Base-by-base conservation (phyloP, 2,888 invertebrate genomes). In the Mythimna lalbum region DNA sequence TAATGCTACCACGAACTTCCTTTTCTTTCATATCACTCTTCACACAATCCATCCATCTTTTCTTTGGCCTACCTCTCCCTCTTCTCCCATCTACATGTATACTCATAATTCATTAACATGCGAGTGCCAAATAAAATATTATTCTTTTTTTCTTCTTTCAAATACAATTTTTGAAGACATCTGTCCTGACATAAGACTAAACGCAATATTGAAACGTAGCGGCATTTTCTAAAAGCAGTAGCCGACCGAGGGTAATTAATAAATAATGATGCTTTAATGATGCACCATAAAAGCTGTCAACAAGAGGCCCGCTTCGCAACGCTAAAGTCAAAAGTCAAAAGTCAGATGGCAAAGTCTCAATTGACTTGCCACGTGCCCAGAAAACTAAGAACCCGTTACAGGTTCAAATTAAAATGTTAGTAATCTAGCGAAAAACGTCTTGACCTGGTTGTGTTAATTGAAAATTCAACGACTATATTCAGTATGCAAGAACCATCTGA, bases 361-460 rank as follows among this genome's bases (percentile, higher is more conserved):
- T 79, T 56, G 52, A 76, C 43, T 56, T 50, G 56, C 43, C 66
- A 69, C 69, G 80, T 80, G 76, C 43, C 21, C 31, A 39, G 67
- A 68, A 80, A 80, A 19, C 39, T 69, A 73, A 80, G 56, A 36
- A 36, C n/a, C 57, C 14, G 14, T 57, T n/a, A 31, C 57, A n/a
- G 33, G 27, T 61, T 27, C 1, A 43, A 73, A 73, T 77, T 69
- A 69, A 69, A 80, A 81, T 65, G 66, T 77, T 65, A 55, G 65
- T 73, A 63, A 72, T 49, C n/a, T 55, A 61, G 64, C 31, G 71
- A 64, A 80, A 80, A 73, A 59, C 60, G 53, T 49, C 57, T 63
- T 76, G 78, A 68, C 81, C 81, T 69, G 67, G 56, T 72, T 80
- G 71, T 69, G 59, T 80, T 75, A 72, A 80, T 82, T 77, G 77